A percentile compares a stretch with the other conserved stretches of the same genome.
These are phyloP conservation scores for Sisor rabdophorus DNA, from an alignment of 2,113 vertebrate species.

Conservation along the genomic window DNA sequence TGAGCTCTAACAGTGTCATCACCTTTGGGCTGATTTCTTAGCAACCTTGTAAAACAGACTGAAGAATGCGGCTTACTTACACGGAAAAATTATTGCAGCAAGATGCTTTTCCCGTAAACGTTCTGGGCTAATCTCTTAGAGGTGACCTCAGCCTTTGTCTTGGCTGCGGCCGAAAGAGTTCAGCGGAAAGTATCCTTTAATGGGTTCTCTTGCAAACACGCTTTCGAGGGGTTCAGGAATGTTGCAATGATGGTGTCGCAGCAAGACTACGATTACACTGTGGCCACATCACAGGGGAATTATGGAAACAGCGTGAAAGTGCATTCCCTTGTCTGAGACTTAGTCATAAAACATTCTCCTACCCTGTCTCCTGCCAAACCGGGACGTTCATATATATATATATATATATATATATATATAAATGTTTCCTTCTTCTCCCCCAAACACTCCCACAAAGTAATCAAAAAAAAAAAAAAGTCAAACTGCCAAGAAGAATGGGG, in stretches of 20 bases:
- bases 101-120: slow-evolving; percentile 31
- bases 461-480: slow-evolving; percentile 11
- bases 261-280: slow-evolving; percentile 43
- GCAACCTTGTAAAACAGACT: slow-evolving; percentile 5
- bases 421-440: slow-evolving; percentile 56
- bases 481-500: slow-evolving; percentile 17
- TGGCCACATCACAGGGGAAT: slow-evolving; percentile 42
- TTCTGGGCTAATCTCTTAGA: slow-evolving; percentile 15
- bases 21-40: background rate
- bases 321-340: slow-evolving; percentile 51
- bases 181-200: slow-evolving; percentile 34
- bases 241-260: slow-evolving; percentile 41
- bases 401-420: slow-evolving; percentile 45
- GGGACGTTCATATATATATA: slow-evolving; percentile 54
- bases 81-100: slow-evolving; percentile 15
- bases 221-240: slow-evolving; percentile 38
- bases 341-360: slow-evolving; percentile 56
- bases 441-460: slow-evolving; percentile 40
- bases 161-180: slow-evolving; percentile 20
- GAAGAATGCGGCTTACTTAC: slow-evolving; percentile 9
- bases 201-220: slow-evolving; percentile 24
- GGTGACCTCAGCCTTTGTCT: slow-evolving; percentile 48
- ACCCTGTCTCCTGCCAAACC: slow-evolving; percentile 54
- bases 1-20: background rate
- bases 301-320: slow-evolving; percentile 45